Evolutionary conservation across 2,797 vertebrate species (phyloP).

Genomic region (Oreortyx pictus): DNA sequence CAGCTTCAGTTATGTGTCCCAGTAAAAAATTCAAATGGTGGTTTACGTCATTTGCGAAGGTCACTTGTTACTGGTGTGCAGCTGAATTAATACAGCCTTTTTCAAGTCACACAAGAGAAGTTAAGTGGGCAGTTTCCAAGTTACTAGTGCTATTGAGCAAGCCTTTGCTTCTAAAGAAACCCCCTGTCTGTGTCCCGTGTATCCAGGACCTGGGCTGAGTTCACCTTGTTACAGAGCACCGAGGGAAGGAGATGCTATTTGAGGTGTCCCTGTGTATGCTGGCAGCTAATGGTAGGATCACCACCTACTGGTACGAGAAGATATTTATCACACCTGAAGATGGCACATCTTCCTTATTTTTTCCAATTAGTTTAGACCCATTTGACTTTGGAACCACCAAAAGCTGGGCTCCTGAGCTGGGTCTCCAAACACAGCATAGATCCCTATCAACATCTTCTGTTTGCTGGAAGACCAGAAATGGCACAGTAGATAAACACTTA

Average conservation of each 20-base stretch:
- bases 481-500: not conserved
- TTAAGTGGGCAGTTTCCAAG: not conserved
- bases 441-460: not conserved
- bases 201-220: not conserved
- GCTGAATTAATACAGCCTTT: not conserved
- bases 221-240: not conserved
- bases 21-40: too few relatives aligned
- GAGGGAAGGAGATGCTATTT: not conserved
- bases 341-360: not conserved
- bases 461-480: not conserved
- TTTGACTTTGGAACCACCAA: not conserved
- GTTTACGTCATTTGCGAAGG: too few relatives aligned
- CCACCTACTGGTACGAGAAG: not conserved
- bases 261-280: not conserved
- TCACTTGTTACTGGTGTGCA: not conserved
- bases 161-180: not conserved
- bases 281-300: not conserved
- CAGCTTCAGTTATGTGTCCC: too few relatives aligned
- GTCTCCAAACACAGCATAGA: not conserved
- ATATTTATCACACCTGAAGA: not conserved
- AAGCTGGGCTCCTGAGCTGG: not conserved
- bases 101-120: not conserved
- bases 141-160: not conserved
- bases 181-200: rapidly evolving
- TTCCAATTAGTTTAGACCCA: not conserved